These are phyloP conservation scores for Chaetodon trifascialis DNA, from an alignment of 2,113 vertebrate genomes.

Conservation along the genomic window DNA sequence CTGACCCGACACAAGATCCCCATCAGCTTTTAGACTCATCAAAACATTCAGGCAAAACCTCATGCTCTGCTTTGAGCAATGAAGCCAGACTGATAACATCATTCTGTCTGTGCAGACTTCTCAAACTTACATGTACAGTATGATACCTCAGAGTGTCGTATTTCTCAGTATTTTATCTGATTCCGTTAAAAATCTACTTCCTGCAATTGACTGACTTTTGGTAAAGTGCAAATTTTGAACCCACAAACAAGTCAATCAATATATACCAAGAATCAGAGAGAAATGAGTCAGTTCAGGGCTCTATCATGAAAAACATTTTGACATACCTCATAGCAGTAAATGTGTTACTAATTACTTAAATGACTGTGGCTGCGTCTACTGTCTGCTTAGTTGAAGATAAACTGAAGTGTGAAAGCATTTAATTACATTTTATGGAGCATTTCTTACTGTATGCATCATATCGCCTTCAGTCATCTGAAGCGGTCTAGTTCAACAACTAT, in stretches of 20 bases:
- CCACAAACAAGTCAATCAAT: constrained; percentile 47
- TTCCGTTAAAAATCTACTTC: not conserved
- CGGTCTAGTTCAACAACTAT: not conserved
- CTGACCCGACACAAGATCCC: not conserved
- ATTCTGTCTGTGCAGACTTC: not conserved
- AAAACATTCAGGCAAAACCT: constrained; percentile 13
- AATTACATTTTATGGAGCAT: not conserved
- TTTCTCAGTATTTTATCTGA: constrained; percentile 29
- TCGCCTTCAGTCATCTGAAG: not conserved
- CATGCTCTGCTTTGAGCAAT: not conserved
- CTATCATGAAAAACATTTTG: too few species aligned
- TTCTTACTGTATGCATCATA: not conserved
- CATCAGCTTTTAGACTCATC: constrained; percentile 15
- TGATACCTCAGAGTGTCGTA: not conserved
- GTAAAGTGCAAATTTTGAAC: constrained; percentile 15
- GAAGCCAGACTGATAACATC: not conserved
- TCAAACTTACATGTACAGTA: not conserved
- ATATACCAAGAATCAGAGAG: not conserved
- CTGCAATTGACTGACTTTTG: not conserved
- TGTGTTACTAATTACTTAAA: constrained; percentile 1
- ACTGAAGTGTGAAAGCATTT: too few species aligned
- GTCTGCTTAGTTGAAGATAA: not conserved
- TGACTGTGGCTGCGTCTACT: too few species aligned
- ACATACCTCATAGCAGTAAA: not conserved
- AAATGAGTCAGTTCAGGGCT: not conserved